Evolutionary conservation across 2,888 invertebrate species (phyloP).

Genomic region (Dolichopus griseipennis): DNA sequence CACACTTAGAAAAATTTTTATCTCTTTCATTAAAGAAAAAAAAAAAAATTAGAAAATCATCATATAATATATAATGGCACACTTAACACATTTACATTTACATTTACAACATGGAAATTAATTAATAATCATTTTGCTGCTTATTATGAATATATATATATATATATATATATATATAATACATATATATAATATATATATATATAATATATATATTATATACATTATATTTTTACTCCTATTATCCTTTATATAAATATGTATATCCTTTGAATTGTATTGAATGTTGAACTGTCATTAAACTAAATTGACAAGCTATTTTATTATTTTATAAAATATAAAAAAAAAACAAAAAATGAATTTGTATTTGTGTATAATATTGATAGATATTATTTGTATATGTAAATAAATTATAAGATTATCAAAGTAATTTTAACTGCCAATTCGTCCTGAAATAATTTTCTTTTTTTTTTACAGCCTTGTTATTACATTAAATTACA

Average conservation of each 20-base stretch:
- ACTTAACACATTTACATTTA: not conserved
- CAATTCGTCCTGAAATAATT: conserved; percentile 4
- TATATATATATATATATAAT: too few relatives aligned
- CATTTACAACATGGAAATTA: not conserved
- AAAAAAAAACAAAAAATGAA: too few relatives aligned
- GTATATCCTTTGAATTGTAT: not conserved
- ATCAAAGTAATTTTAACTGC: not conserved
- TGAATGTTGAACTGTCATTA: not conserved
- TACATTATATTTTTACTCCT: not conserved
- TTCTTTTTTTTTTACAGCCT: not conserved
- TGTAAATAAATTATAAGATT: not conserved
- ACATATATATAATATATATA: too few relatives aligned
- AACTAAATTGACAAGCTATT: conserved; percentile 1
- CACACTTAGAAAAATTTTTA: too few relatives aligned
- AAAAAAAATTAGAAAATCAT: too few relatives aligned
- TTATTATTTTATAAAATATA: not conserved
- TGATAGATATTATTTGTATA: too few relatives aligned
- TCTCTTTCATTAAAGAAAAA: too few relatives aligned
- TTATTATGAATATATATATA: not conserved
- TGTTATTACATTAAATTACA: too few relatives aligned
- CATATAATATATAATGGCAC: not conserved
- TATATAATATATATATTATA: too few relatives aligned
- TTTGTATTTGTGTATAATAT: too few relatives aligned
- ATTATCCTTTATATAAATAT: not conserved
- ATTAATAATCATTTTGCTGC: not conserved